Percentiles rank a stretch among this genome's conserved stretches.
These are phyloP conservation scores for Hemicrepidius hirtus DNA, from an alignment of 2,888 invertebrate species.

Conservation along the genomic window DNA sequence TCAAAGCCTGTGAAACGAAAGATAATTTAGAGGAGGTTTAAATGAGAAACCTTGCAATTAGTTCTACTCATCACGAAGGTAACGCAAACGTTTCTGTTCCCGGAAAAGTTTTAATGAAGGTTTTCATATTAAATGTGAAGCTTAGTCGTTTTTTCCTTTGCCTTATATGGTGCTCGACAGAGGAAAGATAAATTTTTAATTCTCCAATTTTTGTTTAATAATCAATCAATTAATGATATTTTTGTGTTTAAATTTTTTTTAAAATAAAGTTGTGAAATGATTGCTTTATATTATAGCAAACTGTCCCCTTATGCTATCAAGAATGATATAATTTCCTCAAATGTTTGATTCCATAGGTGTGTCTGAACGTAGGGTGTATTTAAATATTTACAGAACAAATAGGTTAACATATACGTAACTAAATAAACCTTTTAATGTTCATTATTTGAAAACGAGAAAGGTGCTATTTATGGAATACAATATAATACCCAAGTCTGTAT, in stretches of 20 bases:
- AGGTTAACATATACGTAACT: constrained; percentile 10
- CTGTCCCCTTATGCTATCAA: constrained; percentile 3
- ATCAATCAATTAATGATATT: too few relatives aligned
- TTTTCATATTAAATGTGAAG: constrained; percentile 39
- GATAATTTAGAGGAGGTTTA: constrained; percentile 49
- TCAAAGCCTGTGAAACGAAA: constrained; percentile 48
- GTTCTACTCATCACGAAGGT: constrained; percentile 27
- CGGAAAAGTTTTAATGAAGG: constrained; percentile 42
- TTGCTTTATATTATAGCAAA: not conserved
- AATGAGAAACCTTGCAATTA: constrained; percentile 48
- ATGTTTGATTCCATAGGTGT: constrained; percentile 13
- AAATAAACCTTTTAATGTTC: constrained; percentile 11
- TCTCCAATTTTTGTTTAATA: not conserved
- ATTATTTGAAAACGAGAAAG: not conserved
- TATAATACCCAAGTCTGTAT: too few relatives aligned
- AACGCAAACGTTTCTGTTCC: constrained; percentile 41
- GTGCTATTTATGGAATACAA: constrained; percentile 5
- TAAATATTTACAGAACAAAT: constrained; percentile 16
- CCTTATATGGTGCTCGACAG: constrained; percentile 4
- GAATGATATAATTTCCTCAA: constrained; percentile 14
- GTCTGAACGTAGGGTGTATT: constrained; percentile 3
- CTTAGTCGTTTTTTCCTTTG: constrained; percentile 28
- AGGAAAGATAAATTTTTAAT: not conserved
- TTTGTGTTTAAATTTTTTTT: not conserved
- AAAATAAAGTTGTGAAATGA: not conserved